Conservation (phyloP, 2,888 invertebrate genomes). For the Diarsia dahlii region DNA sequence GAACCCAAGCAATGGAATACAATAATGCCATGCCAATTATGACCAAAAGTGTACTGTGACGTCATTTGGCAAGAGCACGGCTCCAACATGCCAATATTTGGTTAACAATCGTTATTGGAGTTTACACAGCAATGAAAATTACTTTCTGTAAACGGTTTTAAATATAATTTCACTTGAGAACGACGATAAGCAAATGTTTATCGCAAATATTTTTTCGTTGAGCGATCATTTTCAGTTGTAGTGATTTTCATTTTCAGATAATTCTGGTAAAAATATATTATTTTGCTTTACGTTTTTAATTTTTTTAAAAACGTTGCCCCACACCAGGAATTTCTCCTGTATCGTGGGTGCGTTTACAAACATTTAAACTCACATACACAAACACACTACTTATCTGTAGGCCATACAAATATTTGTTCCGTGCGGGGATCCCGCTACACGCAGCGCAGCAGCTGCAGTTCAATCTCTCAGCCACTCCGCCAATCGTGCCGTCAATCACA, state of each 20-base stretch:
- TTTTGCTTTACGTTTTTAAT: not conserved
- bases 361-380: too few relatives aligned
- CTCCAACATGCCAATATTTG: slow-evolving; percentile 58
- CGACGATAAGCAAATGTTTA: slow-evolving; percentile 18
- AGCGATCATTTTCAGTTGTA: not conserved
- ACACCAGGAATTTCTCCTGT: too few relatives aligned
- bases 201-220: not conserved
- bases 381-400: too few relatives aligned
- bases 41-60: slow-evolving; percentile 8
- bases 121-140: slow-evolving; percentile 47
- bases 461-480: too few relatives aligned
- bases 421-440: too few relatives aligned
- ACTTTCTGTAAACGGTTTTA: slow-evolving; percentile 38
- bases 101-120: slow-evolving; percentile 33
- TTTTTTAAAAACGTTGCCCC: too few relatives aligned
- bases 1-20: not conserved
- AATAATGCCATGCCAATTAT: slow-evolving; percentile 9
- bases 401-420: too few relatives aligned
- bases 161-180: slow-evolving; percentile 19
- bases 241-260: not conserved
- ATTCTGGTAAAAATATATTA: not conserved
- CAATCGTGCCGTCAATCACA: too few relatives aligned
- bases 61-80: slow-evolving; percentile 54
- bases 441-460: too few relatives aligned
- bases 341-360: too few relatives aligned